Evolutionary conservation across 2,113 vertebrate species (phyloP).

Genomic region (Mormoops blainvillei): DNA sequence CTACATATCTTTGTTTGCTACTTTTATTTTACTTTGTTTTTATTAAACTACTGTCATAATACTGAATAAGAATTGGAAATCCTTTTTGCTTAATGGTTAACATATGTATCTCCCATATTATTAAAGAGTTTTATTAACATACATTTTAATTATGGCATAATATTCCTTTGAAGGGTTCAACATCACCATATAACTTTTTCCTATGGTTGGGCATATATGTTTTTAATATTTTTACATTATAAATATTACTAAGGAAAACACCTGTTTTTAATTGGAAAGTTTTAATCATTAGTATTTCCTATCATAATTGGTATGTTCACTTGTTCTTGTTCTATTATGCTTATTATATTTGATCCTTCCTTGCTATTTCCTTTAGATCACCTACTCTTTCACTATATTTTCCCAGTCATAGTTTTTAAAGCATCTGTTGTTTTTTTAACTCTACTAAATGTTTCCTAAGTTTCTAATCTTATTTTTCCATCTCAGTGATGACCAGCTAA

Average conservation of each 20-base stretch:
- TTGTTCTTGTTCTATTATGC: slow-evolving; percentile 25
- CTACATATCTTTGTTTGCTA: background rate
- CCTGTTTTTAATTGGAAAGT: slow-evolving; percentile 55
- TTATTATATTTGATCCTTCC: slow-evolving; percentile 48
- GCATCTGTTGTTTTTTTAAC: slow-evolving; percentile 11
- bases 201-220: background rate
- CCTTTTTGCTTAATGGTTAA: background rate
- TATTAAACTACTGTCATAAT: background rate
- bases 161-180: background rate
- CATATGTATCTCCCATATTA: background rate
- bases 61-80: background rate
- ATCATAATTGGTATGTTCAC: slow-evolving; percentile 25
- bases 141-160: background rate
- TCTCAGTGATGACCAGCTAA: background rate
- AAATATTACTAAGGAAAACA: slow-evolving; percentile 43
- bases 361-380: slow-evolving; percentile 41
- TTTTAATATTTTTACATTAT: slow-evolving; percentile 18
- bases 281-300: slow-evolving; percentile 54
- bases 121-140: background rate
- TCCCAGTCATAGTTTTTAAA: background rate
- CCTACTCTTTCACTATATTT: slow-evolving; percentile 21
- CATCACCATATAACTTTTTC: background rate
- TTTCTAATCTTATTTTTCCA: background rate
- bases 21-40: background rate
- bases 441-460: slow-evolving; percentile 17